phyloP scores from a whole-genome alignment of 2,113 vertebrate species.

The Xerus inauris region DNA sequence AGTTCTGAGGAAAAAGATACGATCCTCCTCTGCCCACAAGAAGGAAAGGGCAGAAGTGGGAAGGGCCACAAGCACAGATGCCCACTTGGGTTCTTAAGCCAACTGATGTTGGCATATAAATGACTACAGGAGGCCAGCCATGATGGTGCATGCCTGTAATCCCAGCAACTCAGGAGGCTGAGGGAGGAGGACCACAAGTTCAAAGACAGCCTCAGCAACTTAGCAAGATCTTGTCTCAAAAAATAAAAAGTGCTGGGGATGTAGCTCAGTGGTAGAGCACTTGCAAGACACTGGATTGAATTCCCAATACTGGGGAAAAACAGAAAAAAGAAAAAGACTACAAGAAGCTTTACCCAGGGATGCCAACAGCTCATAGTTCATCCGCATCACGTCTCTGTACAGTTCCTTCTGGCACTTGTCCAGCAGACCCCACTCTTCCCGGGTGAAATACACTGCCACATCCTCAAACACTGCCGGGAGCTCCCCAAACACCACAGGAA shows the following conservation, averaged over 20 bases:
- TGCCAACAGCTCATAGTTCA: conserved; percentile 67
- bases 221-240: neutral
- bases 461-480: conserved; percentile 63
- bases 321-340: no score
- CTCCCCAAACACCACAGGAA: neutral
- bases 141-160: neutral
- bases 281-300: neutral
- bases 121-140: neutral
- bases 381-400: conserved; percentile 72
- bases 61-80: neutral
- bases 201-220: neutral
- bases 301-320: neutral
- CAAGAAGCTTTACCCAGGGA: conserved; percentile 63
- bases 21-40: neutral
- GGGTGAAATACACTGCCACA: conserved; percentile 68
- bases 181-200: neutral
- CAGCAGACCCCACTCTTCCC: conserved; percentile 69
- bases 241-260: neutral
- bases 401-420: conserved; percentile 71
- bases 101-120: neutral
- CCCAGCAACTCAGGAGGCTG: neutral
- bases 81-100: neutral
- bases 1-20: neutral
- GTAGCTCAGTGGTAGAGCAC: neutral
- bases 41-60: neutral